Base-by-base conservation (phyloP, 2,888 invertebrate genomes). In the Steromphala cineraria region DNA sequence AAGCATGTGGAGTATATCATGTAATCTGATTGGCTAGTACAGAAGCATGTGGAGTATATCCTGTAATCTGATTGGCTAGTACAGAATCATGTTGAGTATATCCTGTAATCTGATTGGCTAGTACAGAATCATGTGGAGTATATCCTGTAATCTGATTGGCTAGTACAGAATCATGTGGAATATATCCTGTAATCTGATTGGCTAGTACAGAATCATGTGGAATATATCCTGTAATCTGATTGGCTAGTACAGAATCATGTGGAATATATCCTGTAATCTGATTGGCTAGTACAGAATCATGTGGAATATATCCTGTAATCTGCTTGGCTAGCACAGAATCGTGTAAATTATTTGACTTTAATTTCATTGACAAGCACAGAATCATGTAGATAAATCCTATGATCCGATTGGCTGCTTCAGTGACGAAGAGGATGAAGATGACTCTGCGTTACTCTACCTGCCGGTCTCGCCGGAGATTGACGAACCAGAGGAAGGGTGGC, bases 391-490 rank as follows among this genome's bases (percentile, higher is more conserved):
- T 10, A 5, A 46, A 10, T 46, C 13, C 53, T 78, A 24, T 10
- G 7, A 80, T 71, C 13, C 71, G 17, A 67, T 17, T 71, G 67
- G 75, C 52, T 83, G n/a, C 83, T 82, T 13, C 82, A 93, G 93
- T 88, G 93, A 93, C 87, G 93, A 93, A 80, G 93, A 93, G 21
- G 91, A 90, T 40, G 92, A 93, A 78, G 92, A 92, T 81, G 82
- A 79, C 5, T 85, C 89, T 21, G 91, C 91, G 0, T 87, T 94
- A 31, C 89, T 94, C 87, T 94, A 91, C 86, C 88, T 94, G 67
- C 94, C 94, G 8, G 92, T 94, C 2, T 91, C 94, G 17, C 94
- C 94, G 0, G 94, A 94, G 62, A 90, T 94, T n/a, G 94, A 93
- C 52, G 93, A 93, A 78, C 90, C 91, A 2, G 93, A 93, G 80